Conservation (phyloP, 2,888 invertebrate genomes). For the Metallyticus violacea region DNA sequence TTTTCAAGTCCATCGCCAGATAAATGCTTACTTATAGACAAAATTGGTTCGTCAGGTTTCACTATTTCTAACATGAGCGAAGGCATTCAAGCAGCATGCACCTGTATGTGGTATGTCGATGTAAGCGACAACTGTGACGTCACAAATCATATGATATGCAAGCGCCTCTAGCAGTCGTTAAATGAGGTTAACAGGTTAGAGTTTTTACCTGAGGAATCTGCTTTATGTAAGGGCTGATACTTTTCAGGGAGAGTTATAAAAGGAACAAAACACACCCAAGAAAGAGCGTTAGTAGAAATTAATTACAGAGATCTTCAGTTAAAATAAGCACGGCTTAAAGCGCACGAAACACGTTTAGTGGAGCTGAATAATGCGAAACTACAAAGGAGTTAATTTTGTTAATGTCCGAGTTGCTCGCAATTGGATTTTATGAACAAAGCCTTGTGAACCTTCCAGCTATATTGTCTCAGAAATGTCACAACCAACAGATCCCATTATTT, state of each 20-base stretch:
- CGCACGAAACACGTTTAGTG: too few species aligned
- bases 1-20: too few species aligned
- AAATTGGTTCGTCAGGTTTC: too few species aligned
- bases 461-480: background rate
- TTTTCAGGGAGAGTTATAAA: too few species aligned
- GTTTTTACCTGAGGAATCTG: background rate
- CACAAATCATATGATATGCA: background rate
- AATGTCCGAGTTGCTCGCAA: background rate
- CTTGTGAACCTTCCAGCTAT: background rate
- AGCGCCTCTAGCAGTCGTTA: background rate
- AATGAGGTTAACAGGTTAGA: background rate
- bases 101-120: too few species aligned
- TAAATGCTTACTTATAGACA: too few species aligned
- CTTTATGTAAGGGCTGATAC: too few species aligned
- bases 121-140: background rate
- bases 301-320: background rate
- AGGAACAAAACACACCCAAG: background rate
- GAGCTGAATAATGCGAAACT: background rate
- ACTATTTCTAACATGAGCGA: too few species aligned
- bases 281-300: background rate
- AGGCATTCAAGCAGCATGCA: too few species aligned
- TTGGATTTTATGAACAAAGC: background rate
- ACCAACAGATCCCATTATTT: background rate
- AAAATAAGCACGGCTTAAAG: background rate
- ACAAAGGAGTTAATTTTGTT: background rate